Evolutionary conservation across 2,113 vertebrate genomes (phyloP).

Genomic region (Nothobranchius furzeri): DNA sequence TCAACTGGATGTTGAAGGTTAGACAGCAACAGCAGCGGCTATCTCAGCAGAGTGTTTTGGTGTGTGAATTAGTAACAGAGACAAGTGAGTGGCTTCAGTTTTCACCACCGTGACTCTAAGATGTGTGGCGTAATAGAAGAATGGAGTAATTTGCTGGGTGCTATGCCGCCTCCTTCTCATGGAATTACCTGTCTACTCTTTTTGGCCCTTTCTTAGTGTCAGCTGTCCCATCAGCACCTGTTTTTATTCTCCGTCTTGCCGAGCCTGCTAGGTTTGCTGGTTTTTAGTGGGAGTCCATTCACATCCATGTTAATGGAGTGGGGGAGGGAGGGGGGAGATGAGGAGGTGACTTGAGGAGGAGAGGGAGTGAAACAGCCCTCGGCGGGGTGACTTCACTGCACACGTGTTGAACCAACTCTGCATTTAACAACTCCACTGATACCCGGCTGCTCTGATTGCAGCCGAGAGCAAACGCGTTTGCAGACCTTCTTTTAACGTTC

Average conservation of each 20-base stretch:
- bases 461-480: slow-evolving; percentile 27
- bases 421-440: slow-evolving; percentile 55
- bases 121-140: too few species aligned
- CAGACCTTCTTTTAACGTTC: not conserved
- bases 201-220: slow-evolving; percentile 23
- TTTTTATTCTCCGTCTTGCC: slow-evolving; percentile 30
- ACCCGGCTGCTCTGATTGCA: slow-evolving; percentile 23
- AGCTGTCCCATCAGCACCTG: slow-evolving; percentile 33
- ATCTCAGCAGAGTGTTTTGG: not conserved
- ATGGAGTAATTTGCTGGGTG: too few species aligned
- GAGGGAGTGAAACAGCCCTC: slow-evolving; percentile 20
- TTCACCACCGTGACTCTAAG: too few species aligned
- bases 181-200: not conserved
- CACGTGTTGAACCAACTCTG: slow-evolving; percentile 47
- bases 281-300: slow-evolving; percentile 43
- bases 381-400: slow-evolving; percentile 42
- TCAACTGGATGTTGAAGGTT: slow-evolving; percentile 60
- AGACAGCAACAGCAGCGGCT: slow-evolving; percentile 19
- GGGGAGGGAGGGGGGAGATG: not conserved
- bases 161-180: too few species aligned
- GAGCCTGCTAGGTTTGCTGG: slow-evolving; percentile 55
- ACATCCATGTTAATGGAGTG: not conserved
- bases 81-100: not conserved
- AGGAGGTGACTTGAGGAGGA: slow-evolving; percentile 2
- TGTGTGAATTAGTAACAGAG: slow-evolving; percentile 7